Conservation (phyloP, 1,140 invertebrate species). For the Drosophila nikananu region DNA sequence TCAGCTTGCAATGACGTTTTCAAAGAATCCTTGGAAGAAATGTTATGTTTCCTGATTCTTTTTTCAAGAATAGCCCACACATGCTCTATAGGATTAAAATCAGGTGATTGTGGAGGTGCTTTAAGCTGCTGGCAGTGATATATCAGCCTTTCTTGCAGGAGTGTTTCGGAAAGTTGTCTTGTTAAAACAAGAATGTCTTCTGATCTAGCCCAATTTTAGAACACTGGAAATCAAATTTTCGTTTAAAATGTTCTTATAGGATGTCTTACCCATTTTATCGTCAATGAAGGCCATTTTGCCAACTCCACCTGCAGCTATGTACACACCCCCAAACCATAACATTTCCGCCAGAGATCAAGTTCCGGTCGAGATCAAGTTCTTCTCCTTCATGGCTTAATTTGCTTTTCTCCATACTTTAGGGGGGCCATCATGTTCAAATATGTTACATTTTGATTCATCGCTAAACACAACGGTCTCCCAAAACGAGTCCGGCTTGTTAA, state of each 20-base stretch:
- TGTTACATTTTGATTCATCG: too few relatives aligned
- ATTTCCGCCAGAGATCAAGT: neutral
- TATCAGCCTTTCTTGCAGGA: conserved; percentile 1
- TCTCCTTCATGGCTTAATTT: neutral
- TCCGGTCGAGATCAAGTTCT: neutral
- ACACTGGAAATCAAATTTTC: neutral
- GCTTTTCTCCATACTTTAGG: too few relatives aligned
- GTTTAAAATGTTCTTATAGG: neutral
- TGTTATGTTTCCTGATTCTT: conserved; percentile 8
- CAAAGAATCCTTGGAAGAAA: too few relatives aligned
- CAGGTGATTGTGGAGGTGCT: neutral
- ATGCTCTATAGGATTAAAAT: neutral
- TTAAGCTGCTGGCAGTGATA: conserved; percentile 8
- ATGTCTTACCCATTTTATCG: neutral
- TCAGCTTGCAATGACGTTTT: too few relatives aligned
- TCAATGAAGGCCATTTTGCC: neutral
- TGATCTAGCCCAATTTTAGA: neutral
- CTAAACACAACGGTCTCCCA: too few relatives aligned
- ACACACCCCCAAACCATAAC: conserved; percentile 1
- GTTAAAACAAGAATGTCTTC: neutral
- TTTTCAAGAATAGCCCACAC: neutral
- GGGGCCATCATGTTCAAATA: too few relatives aligned
- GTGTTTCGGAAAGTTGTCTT: neutral
- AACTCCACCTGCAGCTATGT: neutral
- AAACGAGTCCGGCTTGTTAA: too few relatives aligned